These are phyloP conservation scores for Acomys russatus DNA, from an alignment of 2,797 vertebrate genomes.

Conservation along the genomic window DNA sequence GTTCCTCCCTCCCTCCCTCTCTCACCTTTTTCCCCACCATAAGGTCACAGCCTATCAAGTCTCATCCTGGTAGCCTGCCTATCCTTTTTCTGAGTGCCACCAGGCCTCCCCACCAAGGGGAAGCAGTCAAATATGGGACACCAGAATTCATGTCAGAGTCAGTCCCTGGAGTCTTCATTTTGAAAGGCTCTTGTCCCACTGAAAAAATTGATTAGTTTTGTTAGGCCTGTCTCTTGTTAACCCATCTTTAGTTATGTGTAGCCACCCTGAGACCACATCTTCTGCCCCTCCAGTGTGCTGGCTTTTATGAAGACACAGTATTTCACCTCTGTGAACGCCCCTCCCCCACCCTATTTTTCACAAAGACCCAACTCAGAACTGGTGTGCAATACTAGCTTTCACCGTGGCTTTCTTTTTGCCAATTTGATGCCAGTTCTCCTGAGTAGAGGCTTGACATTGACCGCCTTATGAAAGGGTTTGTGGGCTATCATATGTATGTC, in stretches of 20 bases:
- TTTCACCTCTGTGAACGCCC: background rate
- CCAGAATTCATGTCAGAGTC: no score
- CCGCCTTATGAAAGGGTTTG: background rate
- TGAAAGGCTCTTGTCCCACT: background rate
- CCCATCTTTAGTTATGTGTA: background rate
- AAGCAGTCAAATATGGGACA: no score
- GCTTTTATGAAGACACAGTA: background rate
- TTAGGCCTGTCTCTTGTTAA: background rate
- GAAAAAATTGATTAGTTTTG: background rate
- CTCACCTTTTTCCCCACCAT: no score
- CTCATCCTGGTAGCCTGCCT: no score
- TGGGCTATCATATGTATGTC: background rate
- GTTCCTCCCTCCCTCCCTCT: no score
- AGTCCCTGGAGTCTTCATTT: background rate
- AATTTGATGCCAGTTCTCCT: background rate
- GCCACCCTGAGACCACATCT: background rate
- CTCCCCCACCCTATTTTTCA: background rate
- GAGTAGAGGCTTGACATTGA: background rate
- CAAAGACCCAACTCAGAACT: background rate
- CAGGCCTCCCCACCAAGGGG: no score
- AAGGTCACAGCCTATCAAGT: no score
- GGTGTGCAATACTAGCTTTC: background rate
- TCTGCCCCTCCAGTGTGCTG: background rate
- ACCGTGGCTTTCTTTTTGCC: background rate
- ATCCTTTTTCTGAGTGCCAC: no score